These are phyloP conservation scores for Nautilus pompilius DNA, from an alignment of 1,140 invertebrate species.

Conservation along the genomic window DNA sequence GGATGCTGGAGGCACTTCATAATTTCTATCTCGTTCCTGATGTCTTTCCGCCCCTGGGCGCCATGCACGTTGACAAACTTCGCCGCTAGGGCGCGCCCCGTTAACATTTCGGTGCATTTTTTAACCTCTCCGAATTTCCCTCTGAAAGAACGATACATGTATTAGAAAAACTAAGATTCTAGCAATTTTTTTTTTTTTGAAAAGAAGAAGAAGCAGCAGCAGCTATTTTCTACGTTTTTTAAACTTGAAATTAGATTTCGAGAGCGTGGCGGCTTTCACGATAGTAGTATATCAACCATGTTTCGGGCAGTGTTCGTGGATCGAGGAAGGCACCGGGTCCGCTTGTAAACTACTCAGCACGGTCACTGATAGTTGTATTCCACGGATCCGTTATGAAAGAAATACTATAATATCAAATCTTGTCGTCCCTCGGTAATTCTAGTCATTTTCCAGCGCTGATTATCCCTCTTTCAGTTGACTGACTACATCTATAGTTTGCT, in stretches of 20 bases:
- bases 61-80: conserved; percentile 86
- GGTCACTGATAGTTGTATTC: too few relatives aligned
- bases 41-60: conserved; percentile 80
- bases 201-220: not conserved
- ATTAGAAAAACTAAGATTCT: not conserved
- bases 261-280: not conserved
- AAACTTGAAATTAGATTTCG: not conserved
- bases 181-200: not conserved
- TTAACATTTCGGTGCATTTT: conserved; percentile 80
- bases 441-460: too few relatives aligned
- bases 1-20: conserved; percentile 93
- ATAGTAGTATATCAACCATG: not conserved
- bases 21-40: conserved; percentile 93
- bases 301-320: not conserved
- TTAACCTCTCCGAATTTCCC: conserved; percentile 98
- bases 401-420: too few relatives aligned
- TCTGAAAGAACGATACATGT: conserved; percentile 60
- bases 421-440: too few relatives aligned
- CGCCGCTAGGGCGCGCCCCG: conserved; percentile 79
- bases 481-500: too few relatives aligned
- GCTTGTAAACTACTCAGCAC: too few relatives aligned
- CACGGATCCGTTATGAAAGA: too few relatives aligned
- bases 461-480: too few relatives aligned
- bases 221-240: not conserved
- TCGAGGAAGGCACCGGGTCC: too few relatives aligned